These are phyloP conservation scores for Euplexia lucipara DNA, from an alignment of 2,888 invertebrate genomes.

Conservation along the genomic window DNA sequence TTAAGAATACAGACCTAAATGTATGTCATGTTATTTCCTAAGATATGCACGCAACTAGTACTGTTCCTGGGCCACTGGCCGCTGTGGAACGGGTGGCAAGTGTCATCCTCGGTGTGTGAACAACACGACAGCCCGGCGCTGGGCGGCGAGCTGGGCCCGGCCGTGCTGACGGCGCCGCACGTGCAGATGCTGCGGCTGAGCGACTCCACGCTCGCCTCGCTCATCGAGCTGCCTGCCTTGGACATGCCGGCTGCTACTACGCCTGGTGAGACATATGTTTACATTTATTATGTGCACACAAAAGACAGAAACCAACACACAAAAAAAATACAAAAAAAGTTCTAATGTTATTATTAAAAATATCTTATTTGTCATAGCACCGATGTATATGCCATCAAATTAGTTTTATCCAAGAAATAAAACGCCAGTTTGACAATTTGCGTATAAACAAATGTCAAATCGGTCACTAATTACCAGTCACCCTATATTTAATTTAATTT, in stretches of 20 bases:
- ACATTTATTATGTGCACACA: no score
- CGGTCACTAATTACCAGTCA: no score
- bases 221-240: conserved; percentile 96
- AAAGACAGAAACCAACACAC: no score
- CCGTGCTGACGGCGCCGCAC: conserved; percentile 96
- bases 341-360: no score
- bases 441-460: no score
- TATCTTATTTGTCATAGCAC: no score
- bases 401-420: no score
- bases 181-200: conserved; percentile 96
- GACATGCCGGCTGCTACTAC: conserved; percentile 92
- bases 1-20: background rate
- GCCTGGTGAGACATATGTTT: conserved; percentile 62
- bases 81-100: conserved; percentile 96
- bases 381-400: no score
- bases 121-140: conserved; percentile 95
- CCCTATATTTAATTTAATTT: no score
- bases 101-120: conserved; percentile 97
- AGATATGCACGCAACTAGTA: conserved; percentile 96
- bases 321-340: no score
- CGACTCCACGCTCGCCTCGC: conserved; percentile 95
- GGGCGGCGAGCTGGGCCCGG: conserved; percentile 94
- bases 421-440: no score
- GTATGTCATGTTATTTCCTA: conserved; percentile 7
- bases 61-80: conserved; percentile 99